These are phyloP conservation scores for Anguilla obscura DNA, from an alignment of 2,797 vertebrate genomes.

Conservation along the genomic window DNA sequence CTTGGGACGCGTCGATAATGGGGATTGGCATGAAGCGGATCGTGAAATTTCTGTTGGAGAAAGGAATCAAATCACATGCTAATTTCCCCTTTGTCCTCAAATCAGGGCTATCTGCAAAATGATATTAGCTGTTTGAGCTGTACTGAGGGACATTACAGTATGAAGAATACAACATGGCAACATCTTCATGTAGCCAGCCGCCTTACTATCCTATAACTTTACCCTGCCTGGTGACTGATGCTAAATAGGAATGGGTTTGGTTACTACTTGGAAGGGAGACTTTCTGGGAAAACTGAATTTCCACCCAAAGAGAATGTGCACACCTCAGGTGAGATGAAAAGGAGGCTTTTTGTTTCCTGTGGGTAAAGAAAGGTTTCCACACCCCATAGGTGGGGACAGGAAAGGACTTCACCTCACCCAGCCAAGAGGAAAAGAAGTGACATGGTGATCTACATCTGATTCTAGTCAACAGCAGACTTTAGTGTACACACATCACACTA, in stretches of 20 bases:
- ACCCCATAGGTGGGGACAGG: background rate
- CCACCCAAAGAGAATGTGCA: background rate
- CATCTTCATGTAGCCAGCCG: background rate
- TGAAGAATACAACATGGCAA: background rate
- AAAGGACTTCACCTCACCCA: background rate
- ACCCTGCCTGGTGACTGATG: background rate
- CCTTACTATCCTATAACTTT: background rate
- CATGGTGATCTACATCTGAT: background rate
- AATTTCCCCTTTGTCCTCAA: background rate
- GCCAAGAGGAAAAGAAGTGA: background rate
- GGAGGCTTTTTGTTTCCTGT: too few relatives aligned
- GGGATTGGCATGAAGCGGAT: conserved; percentile 97
- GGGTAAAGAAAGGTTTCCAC: background rate
- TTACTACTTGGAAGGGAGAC: background rate
- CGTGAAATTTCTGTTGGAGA: conserved; percentile 84
- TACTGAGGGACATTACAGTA: background rate
- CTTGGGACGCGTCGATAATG: conserved; percentile 94
- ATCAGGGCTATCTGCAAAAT: background rate
- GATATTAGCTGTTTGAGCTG: background rate
- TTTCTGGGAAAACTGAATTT: background rate
- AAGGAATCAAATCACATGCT: background rate
- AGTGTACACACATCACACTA: background rate
- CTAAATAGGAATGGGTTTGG: background rate
- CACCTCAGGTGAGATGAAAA: conserved; percentile 5
- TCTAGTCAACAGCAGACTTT: background rate